A percentile compares a stretch with the other conserved stretches of the same genome.
Evolutionary conservation across 1,140 invertebrate species (phyloP).

Genomic region (Papilio dardanus): DNA sequence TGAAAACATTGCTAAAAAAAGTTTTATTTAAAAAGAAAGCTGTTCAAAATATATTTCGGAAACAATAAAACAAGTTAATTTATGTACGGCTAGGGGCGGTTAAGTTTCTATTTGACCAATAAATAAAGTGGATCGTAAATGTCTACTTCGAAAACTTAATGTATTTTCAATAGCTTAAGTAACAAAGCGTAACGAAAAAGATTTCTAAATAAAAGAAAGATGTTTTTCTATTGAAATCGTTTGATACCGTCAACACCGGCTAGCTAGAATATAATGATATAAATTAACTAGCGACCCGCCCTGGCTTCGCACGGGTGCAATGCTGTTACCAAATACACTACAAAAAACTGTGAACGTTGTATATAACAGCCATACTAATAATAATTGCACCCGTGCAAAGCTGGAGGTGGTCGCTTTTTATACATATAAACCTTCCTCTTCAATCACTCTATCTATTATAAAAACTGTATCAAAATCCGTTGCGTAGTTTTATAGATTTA

Average conservation of each 20-base stretch:
- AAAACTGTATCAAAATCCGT: no score
- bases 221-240: background rate
- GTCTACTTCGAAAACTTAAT: slow-evolving; percentile 25
- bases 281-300: background rate
- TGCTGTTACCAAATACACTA: no score
- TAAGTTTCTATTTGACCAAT: slow-evolving; percentile 19
- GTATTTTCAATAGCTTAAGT: slow-evolving; percentile 25
- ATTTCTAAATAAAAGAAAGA: background rate
- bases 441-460: no score
- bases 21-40: background rate
- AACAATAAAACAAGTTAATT: slow-evolving; percentile 20
- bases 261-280: background rate
- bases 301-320: no score
- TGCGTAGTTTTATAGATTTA: no score
- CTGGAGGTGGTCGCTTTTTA: no score
- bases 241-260: background rate
- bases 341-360: no score
- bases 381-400: no score
- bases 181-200: background rate
- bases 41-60: background rate
- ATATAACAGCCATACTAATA: no score
- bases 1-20: background rate
- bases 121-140: slow-evolving; percentile 24
- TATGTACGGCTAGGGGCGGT: background rate
- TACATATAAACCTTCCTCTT: no score